Conservation (phyloP, 2,113 vertebrate genomes). For the Toxotes chatareus region DNA sequence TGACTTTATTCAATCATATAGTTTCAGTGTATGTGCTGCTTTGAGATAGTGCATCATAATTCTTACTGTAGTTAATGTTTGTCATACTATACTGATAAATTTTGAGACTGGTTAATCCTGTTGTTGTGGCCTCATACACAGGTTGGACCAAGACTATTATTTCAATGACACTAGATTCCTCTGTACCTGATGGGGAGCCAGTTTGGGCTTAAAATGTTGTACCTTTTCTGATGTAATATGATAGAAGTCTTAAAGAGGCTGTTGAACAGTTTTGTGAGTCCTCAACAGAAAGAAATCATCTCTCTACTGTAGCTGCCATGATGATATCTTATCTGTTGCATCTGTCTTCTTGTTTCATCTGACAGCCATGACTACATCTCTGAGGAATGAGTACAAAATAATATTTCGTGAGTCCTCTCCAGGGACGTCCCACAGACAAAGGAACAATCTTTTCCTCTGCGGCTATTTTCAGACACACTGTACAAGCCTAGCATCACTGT, state of each 20-base stretch:
- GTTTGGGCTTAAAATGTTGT: neutral
- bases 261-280: neutral
- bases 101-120: neutral
- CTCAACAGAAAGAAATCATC: constrained; percentile 18
- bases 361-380: neutral
- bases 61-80: neutral
- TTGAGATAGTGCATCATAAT: neutral
- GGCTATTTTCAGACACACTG: constrained; percentile 35
- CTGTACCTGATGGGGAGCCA: neutral
- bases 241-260: neutral
- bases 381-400: constrained; percentile 14
- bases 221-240: neutral
- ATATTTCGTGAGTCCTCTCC: constrained; percentile 19
- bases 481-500: neutral
- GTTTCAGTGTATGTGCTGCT: neutral
- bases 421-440: constrained; percentile 36
- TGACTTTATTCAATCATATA: neutral
- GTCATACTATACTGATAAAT: neutral
- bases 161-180: neutral
- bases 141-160: neutral
- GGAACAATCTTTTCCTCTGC: constrained; percentile 46
- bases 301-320: constrained; percentile 7
- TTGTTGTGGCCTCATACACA: neutral
- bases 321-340: neutral
- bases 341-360: constrained; percentile 3